Conservation (phyloP, 2,113 vertebrate species). For the Protomyctophum bolini region DNA sequence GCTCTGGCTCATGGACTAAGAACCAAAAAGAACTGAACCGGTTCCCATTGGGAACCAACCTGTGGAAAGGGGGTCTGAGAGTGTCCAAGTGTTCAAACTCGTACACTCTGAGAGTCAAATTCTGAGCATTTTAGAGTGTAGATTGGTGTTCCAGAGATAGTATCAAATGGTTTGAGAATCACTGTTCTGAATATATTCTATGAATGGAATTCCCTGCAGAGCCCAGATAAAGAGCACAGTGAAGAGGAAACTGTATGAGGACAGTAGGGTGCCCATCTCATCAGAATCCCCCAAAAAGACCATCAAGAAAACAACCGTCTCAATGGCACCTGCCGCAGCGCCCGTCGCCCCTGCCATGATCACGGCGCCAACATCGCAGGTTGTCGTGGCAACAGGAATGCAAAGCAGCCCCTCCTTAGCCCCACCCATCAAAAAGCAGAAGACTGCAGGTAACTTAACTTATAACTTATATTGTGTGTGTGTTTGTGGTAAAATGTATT, state of each 20-base stretch:
- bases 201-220: constrained; percentile 58
- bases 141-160: no score
- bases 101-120: no score
- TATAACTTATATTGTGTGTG: no score
- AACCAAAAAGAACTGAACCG: no score
- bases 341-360: constrained; percentile 55
- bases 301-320: constrained; percentile 75
- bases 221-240: constrained; percentile 92
- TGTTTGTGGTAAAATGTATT: neutral
- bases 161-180: neutral
- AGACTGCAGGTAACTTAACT: constrained; percentile 82
- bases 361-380: constrained; percentile 66
- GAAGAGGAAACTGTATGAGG: constrained; percentile 91
- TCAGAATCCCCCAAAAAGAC: constrained; percentile 86
- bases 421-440: constrained; percentile 85
- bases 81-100: no score
- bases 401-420: constrained; percentile 71
- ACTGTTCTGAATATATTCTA: neutral
- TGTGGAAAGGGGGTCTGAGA: no score
- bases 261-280: constrained; percentile 88
- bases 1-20: no score
- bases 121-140: no score
- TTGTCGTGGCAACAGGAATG: constrained; percentile 72
- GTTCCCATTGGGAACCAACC: no score
- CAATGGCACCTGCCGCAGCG: constrained; percentile 38